A percentile compares a stretch with the other conserved stretches of the same genome.
These are phyloP conservation scores for Sialis lutaria DNA, from an alignment of 2,888 invertebrate genomes.

Conservation along the genomic window DNA sequence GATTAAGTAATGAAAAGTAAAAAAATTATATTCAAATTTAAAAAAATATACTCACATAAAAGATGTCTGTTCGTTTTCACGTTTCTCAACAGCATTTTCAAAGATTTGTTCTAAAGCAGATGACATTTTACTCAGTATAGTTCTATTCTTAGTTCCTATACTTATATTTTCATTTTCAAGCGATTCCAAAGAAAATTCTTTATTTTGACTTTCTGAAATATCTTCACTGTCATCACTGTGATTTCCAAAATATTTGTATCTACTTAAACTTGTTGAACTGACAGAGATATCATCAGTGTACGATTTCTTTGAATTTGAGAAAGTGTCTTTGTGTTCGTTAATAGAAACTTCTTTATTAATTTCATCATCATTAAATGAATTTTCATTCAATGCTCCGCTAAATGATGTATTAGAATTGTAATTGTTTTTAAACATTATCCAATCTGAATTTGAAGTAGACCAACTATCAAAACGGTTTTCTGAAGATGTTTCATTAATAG, in stretches of 20 bases:
- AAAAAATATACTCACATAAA: no score
- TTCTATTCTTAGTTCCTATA: no score
- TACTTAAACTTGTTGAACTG: conserved; percentile 6
- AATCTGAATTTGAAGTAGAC: conserved; percentile 24
- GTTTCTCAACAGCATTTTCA: no score
- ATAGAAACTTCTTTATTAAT: conserved; percentile 7
- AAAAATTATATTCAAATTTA: no score
- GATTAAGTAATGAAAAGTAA: no score
- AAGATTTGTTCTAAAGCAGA: no score
- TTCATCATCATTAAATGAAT: background rate
- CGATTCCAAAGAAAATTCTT: background rate
- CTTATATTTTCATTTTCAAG: background rate
- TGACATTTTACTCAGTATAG: no score
- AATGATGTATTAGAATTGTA: conserved; percentile 6
- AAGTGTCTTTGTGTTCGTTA: background rate
- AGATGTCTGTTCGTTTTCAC: no score
- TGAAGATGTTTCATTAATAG: background rate
- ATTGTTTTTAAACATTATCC: conserved; percentile 14
- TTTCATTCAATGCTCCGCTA: conserved; percentile 5
- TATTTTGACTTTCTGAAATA: background rate
- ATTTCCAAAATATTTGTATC: background rate
- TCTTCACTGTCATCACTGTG: background rate
- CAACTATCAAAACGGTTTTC: conserved; percentile 14
- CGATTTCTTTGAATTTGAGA: background rate
- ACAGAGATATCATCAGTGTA: conserved; percentile 13